A percentile compares a stretch with the other conserved stretches of the same genome.
Evolutionary conservation across 2,797 vertebrate genomes (phyloP).

Genomic region (Gadopsis bispinosus): DNA sequence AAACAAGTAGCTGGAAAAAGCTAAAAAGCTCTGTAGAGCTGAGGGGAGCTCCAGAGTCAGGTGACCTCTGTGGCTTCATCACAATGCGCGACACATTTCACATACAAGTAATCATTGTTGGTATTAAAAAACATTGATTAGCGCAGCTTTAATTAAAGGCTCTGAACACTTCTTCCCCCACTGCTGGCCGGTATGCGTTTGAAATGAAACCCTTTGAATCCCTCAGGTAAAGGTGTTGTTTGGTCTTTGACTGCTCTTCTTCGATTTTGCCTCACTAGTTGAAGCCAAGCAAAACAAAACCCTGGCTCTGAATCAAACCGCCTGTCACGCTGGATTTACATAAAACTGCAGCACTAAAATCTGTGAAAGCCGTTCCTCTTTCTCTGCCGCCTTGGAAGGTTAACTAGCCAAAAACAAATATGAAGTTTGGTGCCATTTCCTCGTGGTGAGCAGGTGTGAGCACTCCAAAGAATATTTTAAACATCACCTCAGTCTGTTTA

Average conservation of each 20-base stretch:
- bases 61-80: background rate
- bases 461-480: background rate
- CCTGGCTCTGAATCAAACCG: conserved; percentile 10
- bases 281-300: conserved; percentile 24
- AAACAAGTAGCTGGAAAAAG: background rate
- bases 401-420: background rate
- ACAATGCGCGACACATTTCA: background rate
- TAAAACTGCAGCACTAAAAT: background rate
- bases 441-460: background rate
- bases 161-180: background rate
- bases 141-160: background rate
- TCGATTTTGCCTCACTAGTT: background rate
- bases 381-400: background rate
- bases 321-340: background rate
- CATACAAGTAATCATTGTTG: background rate
- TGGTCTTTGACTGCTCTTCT: conserved; percentile 2
- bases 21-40: background rate
- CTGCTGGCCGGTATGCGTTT: background rate
- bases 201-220: background rate
- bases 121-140: background rate
- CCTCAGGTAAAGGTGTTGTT: background rate
- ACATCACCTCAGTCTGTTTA: background rate
- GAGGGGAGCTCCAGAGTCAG: background rate
- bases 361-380: background rate
- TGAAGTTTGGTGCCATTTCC: background rate